Conservation (phyloP, 1,140 invertebrate species). For the Heliconius eleuchia region DNA sequence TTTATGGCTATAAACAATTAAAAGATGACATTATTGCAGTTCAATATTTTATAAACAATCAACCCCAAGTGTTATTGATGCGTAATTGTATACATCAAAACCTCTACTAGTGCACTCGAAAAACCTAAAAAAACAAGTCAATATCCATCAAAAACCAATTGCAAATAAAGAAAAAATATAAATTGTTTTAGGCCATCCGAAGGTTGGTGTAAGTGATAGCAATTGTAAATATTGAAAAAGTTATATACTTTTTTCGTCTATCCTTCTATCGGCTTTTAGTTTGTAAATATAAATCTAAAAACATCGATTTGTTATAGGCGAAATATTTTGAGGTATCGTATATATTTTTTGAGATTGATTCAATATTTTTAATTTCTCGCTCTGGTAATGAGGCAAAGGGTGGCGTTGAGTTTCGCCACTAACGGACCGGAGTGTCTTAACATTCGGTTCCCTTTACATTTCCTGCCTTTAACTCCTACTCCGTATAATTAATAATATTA, state of each 20-base stretch:
- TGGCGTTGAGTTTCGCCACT: no score
- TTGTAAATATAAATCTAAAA: neutral
- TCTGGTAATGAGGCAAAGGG: no score
- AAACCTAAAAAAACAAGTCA: neutral
- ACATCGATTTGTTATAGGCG: neutral
- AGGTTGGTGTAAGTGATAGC: neutral
- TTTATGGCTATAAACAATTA: no score
- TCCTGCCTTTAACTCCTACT: no score
- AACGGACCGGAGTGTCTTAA: no score
- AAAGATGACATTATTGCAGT: no score
- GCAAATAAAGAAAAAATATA: neutral
- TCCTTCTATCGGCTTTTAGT: neutral
- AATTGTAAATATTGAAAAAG: conserved; percentile 4
- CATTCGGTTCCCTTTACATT: no score
- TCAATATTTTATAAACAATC: neutral
- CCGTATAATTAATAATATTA: no score
- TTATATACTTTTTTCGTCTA: conserved; percentile 1
- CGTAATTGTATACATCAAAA: neutral
- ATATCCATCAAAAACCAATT: conserved; percentile 12
- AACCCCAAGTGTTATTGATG: neutral
- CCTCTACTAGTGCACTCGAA: neutral
- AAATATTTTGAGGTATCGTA: neutral
- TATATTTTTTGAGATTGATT: neutral
- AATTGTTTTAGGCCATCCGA: neutral
- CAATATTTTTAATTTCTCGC: no score